Evolutionary conservation across 2,797 vertebrate species (phyloP).

Genomic region (Anas capensis): DNA sequence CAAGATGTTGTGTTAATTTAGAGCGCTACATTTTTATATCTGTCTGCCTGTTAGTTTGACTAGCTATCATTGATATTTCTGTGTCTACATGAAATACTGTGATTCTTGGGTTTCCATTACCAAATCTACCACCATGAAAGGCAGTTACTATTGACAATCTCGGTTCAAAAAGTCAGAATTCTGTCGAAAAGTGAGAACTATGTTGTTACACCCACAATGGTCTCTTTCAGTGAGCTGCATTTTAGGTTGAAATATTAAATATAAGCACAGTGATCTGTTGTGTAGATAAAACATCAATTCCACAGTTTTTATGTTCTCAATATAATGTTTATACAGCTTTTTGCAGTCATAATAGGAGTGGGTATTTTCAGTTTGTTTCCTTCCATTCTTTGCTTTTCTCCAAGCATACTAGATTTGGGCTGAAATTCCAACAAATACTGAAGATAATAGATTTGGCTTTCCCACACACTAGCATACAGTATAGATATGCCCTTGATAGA

Average conservation of each 20-base stretch:
- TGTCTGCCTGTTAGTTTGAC: not conserved
- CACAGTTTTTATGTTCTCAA: not conserved
- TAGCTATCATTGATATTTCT: not conserved
- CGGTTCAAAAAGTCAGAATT: not conserved
- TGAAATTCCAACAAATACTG: not conserved
- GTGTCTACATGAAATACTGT: not conserved
- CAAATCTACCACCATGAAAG: not conserved
- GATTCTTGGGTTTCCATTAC: not conserved
- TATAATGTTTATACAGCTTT: not conserved
- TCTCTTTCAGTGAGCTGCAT: rapidly evolving
- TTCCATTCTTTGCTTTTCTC: not conserved
- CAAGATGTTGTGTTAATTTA: not conserved
- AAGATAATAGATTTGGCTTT: not conserved
- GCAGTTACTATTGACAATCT: not conserved
- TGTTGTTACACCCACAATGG: not conserved
- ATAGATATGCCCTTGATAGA: not conserved
- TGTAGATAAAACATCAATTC: not conserved
- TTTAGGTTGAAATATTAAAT: not conserved
- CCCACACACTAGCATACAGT: rapidly evolving
- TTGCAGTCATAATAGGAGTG: not conserved
- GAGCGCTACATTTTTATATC: not conserved
- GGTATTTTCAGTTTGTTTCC: not conserved
- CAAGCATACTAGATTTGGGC: not conserved
- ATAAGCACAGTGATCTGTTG: not conserved
- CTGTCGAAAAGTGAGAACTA: not conserved